Evolutionary conservation across 2,113 vertebrate species (phyloP), one percentile per base, ranked within the genome.

Genomic region (Hippocampus barbouri): DNA sequence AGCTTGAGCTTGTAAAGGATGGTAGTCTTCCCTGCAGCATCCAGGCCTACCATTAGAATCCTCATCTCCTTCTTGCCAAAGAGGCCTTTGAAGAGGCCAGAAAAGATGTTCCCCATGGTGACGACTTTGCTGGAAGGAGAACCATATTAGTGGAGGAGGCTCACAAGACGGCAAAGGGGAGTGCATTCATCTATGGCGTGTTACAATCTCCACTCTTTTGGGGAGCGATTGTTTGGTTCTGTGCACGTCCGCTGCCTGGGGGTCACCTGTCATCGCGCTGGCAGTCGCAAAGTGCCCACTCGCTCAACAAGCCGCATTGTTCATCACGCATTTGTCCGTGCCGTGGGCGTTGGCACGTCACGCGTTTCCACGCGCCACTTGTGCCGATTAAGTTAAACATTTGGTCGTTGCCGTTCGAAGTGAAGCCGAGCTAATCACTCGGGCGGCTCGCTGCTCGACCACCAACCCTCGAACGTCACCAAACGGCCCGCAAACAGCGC

Each of bases 1-100:
- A 95, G 87, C 79, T 95, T 96, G 49, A 95, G 81, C 84, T 95
- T 95, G 85, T 96, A 95, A n/a, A 94, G 89, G 83, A 96, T 94
- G 74, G 94, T 95, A 54, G 93, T 95, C 88, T 96, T 96, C 70
- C 94, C 94, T 53, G 93, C 94, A 68, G 93, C 93, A 76, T 95
- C 95, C 41, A 96, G 91, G 23, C 94, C 94, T 23, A 95, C 93
- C 93, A 95, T 95, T 21, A 96, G 93, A 86, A 95, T 96, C 71
- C 94, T 90, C 94, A 96, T 95, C 83, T 94, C 93, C 74, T 94
- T 94, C 85, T 94, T 95, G 71, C 93, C 93, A 73, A 95, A 94
- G 0, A 95, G 91, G 86, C 92, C 91, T 79, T 94, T 93, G 79
- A 94, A 92, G 73, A 95, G 80, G 78, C 74, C 92, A 45, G 88